A percentile compares a stretch with the other conserved stretches of the same genome.
These are phyloP conservation scores for Scaptomyza caliginosa DNA, from an alignment of 2,888 invertebrate genomes.

Conservation along the genomic window DNA sequence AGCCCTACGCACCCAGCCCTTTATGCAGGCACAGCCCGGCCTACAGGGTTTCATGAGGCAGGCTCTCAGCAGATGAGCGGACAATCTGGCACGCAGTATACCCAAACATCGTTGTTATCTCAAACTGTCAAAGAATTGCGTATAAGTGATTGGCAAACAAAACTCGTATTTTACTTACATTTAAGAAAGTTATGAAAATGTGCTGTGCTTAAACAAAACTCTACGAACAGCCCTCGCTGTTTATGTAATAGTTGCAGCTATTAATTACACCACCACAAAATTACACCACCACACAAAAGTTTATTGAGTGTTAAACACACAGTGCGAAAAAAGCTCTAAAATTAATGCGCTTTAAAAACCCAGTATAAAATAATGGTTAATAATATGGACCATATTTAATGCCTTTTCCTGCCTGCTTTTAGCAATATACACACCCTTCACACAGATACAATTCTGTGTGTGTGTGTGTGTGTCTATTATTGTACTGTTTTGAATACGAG, in stretches of 20 bases:
- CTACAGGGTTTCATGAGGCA: constrained; percentile 15
- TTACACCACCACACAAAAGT: too few relatives aligned
- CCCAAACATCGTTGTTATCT: constrained; percentile 5
- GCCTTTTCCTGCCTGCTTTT: background rate
- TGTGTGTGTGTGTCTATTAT: background rate
- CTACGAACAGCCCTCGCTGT: background rate
- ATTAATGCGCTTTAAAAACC: background rate
- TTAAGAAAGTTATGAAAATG: too few relatives aligned
- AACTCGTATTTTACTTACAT: too few relatives aligned
- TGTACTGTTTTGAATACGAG: constrained; percentile 13
- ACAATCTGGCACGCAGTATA: constrained; percentile 25
- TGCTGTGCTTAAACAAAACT: background rate
- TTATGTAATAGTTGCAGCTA: background rate
- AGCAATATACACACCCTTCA: constrained; percentile 3
- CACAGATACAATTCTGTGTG: background rate
- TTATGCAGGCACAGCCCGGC: constrained; percentile 27
- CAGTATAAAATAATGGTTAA: background rate
- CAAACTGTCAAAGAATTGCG: constrained; percentile 26
- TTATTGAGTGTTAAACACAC: background rate
- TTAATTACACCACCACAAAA: background rate
- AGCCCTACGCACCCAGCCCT: constrained; percentile 24
- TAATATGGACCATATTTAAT: background rate
- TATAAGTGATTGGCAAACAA: too few relatives aligned
- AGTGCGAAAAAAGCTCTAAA: background rate
- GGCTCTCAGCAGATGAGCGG: constrained; percentile 1